Percentiles rank a stretch among this genome's conserved stretches.
Evolutionary conservation across 2,113 vertebrate genomes (phyloP).

Genomic region (Engystomops pustulosus): DNA sequence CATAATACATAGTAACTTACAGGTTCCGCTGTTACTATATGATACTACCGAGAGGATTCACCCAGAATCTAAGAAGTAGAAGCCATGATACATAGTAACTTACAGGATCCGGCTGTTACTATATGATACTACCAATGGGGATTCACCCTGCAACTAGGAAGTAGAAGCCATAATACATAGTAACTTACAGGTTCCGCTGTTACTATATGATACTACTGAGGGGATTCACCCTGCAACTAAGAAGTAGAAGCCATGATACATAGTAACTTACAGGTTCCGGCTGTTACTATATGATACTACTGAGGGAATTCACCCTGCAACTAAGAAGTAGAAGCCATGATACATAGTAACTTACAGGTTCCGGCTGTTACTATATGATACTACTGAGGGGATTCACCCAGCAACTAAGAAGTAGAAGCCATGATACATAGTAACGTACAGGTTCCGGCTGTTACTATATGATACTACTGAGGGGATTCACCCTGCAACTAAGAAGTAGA

Average conservation of each 20-base stretch:
- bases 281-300: neutral
- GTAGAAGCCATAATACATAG: neutral
- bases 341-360: too few species aligned
- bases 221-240: conserved; percentile 12
- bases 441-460: neutral
- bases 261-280: too few species aligned
- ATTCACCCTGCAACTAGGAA: conserved; percentile 18
- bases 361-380: neutral
- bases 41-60: neutral
- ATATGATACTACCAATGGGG: neutral
- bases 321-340: neutral
- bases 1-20: too few species aligned
- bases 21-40: neutral
- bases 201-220: neutral
- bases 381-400: neutral
- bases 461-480: neutral
- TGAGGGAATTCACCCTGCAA: neutral
- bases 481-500: conserved; percentile 22
- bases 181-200: neutral
- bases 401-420: conserved; percentile 17
- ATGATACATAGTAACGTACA: too few species aligned
- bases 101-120: neutral
- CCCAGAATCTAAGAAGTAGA: conserved; percentile 14
- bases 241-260: neutral
- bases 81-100: neutral